A percentile compares a stretch with the other conserved stretches of the same genome.
These are phyloP conservation scores for Okapia johnstoni DNA, from an alignment of 2,113 vertebrate species.

Conservation along the genomic window DNA sequence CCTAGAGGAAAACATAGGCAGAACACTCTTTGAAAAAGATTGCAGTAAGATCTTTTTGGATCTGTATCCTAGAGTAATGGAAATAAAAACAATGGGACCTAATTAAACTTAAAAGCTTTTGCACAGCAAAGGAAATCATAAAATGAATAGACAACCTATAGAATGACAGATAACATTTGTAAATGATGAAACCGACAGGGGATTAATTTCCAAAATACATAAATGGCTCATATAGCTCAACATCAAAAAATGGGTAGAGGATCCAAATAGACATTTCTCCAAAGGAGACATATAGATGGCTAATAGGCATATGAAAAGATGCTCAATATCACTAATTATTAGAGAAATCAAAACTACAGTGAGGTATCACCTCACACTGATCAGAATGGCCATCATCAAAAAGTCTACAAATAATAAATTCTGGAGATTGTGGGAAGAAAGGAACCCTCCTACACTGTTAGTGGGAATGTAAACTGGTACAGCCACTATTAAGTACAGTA, in stretches of 20 bases:
- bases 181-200: not conserved
- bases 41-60: not conserved
- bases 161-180: not conserved
- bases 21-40: not conserved
- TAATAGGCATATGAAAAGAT: not conserved
- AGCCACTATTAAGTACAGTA: not conserved
- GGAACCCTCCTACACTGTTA: not conserved
- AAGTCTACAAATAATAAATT: not conserved
- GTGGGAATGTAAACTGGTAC: not conserved
- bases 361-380: not conserved
- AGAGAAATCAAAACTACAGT: not conserved
- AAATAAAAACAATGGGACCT: not conserved
- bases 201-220: not conserved
- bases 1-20: not conserved
- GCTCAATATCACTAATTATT: not conserved
- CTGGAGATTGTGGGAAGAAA: not conserved
- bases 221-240: not conserved
- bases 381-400: not conserved
- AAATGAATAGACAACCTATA: not conserved
- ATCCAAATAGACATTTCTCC: not conserved
- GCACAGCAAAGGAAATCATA: not conserved
- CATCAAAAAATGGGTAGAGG: not conserved
- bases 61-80: not conserved
- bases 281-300: not conserved
- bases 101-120: not conserved